Evolutionary conservation across 2,113 vertebrate species (phyloP), one percentile per base, ranked within the genome.

Genomic region (Ranitomeya imitator): DNA sequence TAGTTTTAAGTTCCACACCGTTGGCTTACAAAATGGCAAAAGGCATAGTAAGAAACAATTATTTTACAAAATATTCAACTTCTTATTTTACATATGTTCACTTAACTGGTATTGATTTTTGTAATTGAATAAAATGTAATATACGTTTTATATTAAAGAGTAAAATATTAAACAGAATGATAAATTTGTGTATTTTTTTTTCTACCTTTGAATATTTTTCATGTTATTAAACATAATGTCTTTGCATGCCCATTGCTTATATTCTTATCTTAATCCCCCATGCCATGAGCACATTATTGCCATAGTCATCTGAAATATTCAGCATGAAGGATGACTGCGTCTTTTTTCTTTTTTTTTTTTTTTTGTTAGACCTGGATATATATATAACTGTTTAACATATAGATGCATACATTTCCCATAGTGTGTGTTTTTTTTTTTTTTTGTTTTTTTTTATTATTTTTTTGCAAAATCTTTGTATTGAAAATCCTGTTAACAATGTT

Each of bases 101-200:
- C 7, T 5, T 73, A 73, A 37, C 26, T 4, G 23, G 13, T 31
- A 71, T 31, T 26, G 10, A 31, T 31, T 69, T 71, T 71, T 74
- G 71, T 74, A 74, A 74, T 74, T 45, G 45, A 74, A 74, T n/a
- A 31, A 74, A 8, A 51, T 74, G 71, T 74, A 74, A 19, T 61
- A 15, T 37, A 37, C 45, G 45, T 45, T 74, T 74, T 18, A 74
- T 74, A 74, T 45, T 74, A 74, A 45, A 74, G 71, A 13, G 31
- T 73, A 18, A 14, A 73, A 31, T 73, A 73, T 73, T 31, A 71
- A 10, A 23, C 37, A 15, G n/a, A 7, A 65, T 18, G 3, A 65
- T 19, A n/a, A 6, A 9, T 65, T 2, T n/a, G 21, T 7, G 61
- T 63, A 63, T 23, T 26, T 71, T 26, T 67, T 73, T 37, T 37